A percentile compares a stretch with the other conserved stretches of the same genome.
Evolutionary conservation across 2,113 vertebrate species (phyloP).

Genomic region (human (Homo sapiens)): GRCh38 chr12:6223501-6224000

Average conservation of each 20-base stretch:
- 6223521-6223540: too few species aligned
- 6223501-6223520: too few species aligned
- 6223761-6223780: not conserved
- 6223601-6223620: not conserved
- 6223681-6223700: not conserved
- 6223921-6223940: not conserved
- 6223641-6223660: too few species aligned
- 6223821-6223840: not conserved
- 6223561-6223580: not conserved
- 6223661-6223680: rapidly evolving
- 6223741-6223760: not conserved
- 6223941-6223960: not conserved
- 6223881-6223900: not conserved
- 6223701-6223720: not conserved
- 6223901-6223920: not conserved
- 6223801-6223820: not conserved
- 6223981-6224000: too few species aligned
- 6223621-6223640: not conserved
- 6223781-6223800: not conserved
- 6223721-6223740: not conserved
- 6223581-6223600: not conserved
- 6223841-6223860: not conserved
- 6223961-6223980: not conserved
- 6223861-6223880: not conserved
- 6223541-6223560: too few species aligned